Conservation (phyloP, 2,888 invertebrate genomes). For the Mycalesis mineus region DNA sequence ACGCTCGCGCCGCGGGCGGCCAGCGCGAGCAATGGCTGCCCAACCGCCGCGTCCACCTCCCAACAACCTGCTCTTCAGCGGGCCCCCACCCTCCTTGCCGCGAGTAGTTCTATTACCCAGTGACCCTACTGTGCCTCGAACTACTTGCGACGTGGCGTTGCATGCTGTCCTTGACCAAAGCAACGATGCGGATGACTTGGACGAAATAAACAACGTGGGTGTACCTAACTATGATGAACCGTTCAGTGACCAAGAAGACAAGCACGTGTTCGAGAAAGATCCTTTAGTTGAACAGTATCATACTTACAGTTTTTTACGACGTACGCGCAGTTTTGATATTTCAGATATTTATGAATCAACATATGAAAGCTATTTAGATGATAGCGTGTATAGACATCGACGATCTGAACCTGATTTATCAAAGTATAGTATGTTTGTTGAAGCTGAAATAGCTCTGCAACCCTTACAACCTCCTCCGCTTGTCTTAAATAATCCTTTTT, state of each 20-base stretch:
- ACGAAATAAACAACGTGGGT: conserved; percentile 73
- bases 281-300: conserved; percentile 44
- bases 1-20: conserved; percentile 55
- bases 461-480: conserved; percentile 56
- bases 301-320: conserved; percentile 50
- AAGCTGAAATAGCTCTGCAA: conserved; percentile 60
- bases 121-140: conserved; percentile 42
- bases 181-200: conserved; percentile 56
- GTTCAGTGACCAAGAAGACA: conserved; percentile 47
- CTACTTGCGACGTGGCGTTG: conserved; percentile 37
- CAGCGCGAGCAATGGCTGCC: conserved; percentile 71
- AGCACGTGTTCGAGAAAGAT: conserved; percentile 43
- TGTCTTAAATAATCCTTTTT: conserved; percentile 74
- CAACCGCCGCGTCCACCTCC: conserved; percentile 71
- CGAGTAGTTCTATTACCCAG: conserved; percentile 74
- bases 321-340: conserved; percentile 70
- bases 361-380: conserved; percentile 47
- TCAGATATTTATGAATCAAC: conserved; percentile 57
- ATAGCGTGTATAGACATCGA: conserved; percentile 46
- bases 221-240: conserved; percentile 58
- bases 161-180: conserved; percentile 47
- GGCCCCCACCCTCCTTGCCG: conserved; percentile 70
- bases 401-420: conserved; percentile 71
- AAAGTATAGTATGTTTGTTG: conserved; percentile 61
- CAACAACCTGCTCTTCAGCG: conserved; percentile 72